phyloP scores from a whole-genome alignment of 2,113 vertebrate genomes.

The Connochaetes taurinus region DNA sequence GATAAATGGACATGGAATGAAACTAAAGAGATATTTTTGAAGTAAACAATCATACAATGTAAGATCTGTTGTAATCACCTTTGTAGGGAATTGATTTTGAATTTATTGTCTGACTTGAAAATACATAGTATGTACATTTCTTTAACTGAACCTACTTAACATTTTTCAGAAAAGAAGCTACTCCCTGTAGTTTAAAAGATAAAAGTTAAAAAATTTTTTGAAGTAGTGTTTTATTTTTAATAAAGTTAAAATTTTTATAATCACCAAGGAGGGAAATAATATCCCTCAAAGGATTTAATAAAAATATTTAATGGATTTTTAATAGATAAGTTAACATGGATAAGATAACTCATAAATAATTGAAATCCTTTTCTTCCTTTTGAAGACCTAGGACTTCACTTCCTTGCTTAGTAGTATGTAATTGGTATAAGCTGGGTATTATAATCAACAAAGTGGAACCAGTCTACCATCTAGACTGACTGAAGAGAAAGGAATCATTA shows the following conservation, averaged over 20 bases:
- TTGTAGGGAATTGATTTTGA: background rate
- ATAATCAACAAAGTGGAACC: background rate
- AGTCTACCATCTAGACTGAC: background rate
- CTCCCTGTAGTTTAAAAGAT: background rate
- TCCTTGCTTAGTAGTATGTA: background rate
- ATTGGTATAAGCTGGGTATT: background rate
- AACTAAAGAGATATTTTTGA: background rate
- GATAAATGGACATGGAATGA: background rate
- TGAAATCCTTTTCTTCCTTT: background rate
- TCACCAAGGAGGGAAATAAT: background rate
- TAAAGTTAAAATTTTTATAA: background rate
- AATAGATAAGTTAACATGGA: background rate
- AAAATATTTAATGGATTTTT: slow-evolving; percentile 20
- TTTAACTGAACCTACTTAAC: background rate
- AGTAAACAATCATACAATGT: background rate
- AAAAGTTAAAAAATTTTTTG: background rate
- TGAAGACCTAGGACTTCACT: background rate
- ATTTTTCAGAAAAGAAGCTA: background rate
- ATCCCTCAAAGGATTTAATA: background rate
- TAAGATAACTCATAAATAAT: background rate
- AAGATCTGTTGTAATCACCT: background rate
- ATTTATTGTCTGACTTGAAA: slow-evolving; percentile 7
- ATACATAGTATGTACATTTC: background rate
- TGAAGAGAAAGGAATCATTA: slow-evolving; percentile 11
- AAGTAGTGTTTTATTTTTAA: background rate